Base-by-base conservation (phyloP, 1,140 invertebrate genomes). In the Drosophila pseudoobscura region DNA sequence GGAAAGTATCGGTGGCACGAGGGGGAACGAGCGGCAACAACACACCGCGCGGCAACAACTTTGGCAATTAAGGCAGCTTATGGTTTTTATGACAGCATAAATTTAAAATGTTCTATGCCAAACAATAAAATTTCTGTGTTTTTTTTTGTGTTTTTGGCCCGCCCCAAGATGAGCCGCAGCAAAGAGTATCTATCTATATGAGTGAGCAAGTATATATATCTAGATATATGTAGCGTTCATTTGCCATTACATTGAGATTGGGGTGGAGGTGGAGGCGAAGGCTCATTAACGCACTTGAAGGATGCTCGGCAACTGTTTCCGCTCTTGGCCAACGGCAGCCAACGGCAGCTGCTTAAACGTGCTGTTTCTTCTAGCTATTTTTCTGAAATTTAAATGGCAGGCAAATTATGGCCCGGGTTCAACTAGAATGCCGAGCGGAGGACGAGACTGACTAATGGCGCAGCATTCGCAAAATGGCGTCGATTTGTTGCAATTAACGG, bases 1-100 rank as follows among this genome's bases (percentile, higher is more conserved):
- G 58, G 29, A 49, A 49, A 31, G 31, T 63, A 49, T 44, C 24
- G 43, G 8, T 39, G 29, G 66, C 58, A 44, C 35, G 9, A 8
- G n/a, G 2, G 57, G 51, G 26, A 57, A 9, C 3, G 51, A 41
- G 47, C 29, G 29, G 47, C 57, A 62, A 73, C 55, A 57, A 70
- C 52, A 71, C 69, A 56, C 44, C 44, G 46, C 44, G 52, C 63
- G 63, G 61, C 76, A 64, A 70, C 62, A 87, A 88, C 83, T 88
- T 88, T 88, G 83, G 71, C 83, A 88, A 88, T 88, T 88, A 88
- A 88, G 83, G 83, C 71, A 71, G 78, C 75, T 88, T 88, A 83
- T 88, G 83, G 83, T 89, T 88, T 88, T 88, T 88, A 88, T 79
- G 83, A 88, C 66, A 83, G 83, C 78, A 88, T 88, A 88, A 88